phyloP scores from a whole-genome alignment of 2,113 vertebrate genomes.

The Osmerus eperlanus region DNA sequence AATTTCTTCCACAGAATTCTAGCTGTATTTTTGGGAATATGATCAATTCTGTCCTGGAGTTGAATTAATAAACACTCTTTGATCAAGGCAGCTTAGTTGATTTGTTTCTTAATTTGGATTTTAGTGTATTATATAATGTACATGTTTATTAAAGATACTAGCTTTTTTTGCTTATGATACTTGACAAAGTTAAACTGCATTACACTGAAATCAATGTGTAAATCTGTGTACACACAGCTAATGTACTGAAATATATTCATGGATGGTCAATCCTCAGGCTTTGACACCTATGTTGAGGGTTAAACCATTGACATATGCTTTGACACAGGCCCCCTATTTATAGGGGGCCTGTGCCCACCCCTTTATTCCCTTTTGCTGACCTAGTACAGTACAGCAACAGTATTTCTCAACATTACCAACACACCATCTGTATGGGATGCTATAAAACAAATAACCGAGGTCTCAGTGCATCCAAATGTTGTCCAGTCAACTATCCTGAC shows the following conservation, averaged over 20 bases:
- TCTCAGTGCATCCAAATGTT: slow-evolving; percentile 47
- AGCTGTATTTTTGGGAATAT: background rate
- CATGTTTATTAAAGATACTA: no score
- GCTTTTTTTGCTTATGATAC: no score
- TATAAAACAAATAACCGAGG: slow-evolving; percentile 39
- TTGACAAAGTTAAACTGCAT: no score
- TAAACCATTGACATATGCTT: slow-evolving; percentile 54
- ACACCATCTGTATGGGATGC: slow-evolving; percentile 46
- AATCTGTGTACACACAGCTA: no score
- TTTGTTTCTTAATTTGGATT: no score
- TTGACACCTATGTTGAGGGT: slow-evolving; percentile 25
- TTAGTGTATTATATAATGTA: no score
- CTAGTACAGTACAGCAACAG: slow-evolving; percentile 33
- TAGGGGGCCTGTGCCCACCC: background rate
- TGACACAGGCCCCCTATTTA: slow-evolving; percentile 53
- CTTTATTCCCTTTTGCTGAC: slow-evolving; percentile 15
- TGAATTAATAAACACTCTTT: no score
- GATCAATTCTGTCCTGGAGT: no score
- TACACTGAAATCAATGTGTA: no score
- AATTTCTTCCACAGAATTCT: no score
- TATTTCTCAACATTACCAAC: slow-evolving; percentile 25
- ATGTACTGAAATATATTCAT: no score
- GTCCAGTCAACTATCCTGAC: slow-evolving; percentile 60
- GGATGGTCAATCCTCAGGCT: slow-evolving; percentile 21
- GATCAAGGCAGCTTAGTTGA: no score